Evolutionary conservation across 2,113 vertebrate genomes (phyloP).

Genomic region (Osmerus mordax): DNA sequence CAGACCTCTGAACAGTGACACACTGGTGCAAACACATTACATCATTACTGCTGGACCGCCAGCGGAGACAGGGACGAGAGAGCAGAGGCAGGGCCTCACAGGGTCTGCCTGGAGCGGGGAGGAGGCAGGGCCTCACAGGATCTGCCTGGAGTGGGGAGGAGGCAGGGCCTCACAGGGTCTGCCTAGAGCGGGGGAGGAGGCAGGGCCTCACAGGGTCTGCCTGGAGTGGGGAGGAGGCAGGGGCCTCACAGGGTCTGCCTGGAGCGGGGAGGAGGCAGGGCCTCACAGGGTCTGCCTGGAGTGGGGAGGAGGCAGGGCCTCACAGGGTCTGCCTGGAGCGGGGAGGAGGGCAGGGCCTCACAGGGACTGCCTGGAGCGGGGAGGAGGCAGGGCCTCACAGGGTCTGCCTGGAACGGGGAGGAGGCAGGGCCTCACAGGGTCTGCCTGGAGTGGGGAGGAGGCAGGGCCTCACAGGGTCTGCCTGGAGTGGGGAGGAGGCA

Average conservation of each 20-base stretch:
- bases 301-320: no score
- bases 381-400: no score
- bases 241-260: constrained; percentile 18
- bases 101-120: not conserved
- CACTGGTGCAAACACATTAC: constrained; percentile 54
- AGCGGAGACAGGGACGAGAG: constrained; percentile 25
- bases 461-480: no score
- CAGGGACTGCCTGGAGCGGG: no score
- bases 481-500: no score
- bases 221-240: not conserved
- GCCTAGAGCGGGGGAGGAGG: no score
- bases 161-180: not conserved
- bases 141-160: not conserved
- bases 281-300: no score
- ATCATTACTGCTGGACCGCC: constrained; percentile 31
- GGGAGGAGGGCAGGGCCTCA: not conserved
- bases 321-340: not conserved
- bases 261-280: not conserved
- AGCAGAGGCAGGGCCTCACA: constrained; percentile 33
- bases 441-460: no score
- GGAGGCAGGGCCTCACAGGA: no score
- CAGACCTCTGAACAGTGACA: constrained; percentile 53
- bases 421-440: no score
- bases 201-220: no score
- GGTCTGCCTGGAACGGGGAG: no score